These are phyloP conservation scores for Pogonus chalceus DNA, from an alignment of 1,140 invertebrate species.

Conservation along the genomic window DNA sequence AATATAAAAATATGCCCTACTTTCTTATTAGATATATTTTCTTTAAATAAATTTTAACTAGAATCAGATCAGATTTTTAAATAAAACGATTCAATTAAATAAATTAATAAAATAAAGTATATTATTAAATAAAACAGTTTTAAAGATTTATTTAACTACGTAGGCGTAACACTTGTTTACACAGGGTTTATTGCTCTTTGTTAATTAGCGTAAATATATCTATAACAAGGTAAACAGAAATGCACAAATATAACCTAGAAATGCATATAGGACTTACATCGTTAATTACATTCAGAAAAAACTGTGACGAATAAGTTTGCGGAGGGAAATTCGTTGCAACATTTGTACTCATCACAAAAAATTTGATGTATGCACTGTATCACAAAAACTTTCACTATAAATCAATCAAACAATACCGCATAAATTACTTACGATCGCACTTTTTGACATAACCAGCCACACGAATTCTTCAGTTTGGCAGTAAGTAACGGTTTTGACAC, in stretches of 20 bases:
- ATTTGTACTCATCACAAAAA: slow-evolving; percentile 10
- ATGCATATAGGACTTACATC: slow-evolving; percentile 16
- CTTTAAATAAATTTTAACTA: too few relatives aligned
- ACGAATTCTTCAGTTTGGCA: not conserved
- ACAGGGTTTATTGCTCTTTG: not conserved
- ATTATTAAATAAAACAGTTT: too few relatives aligned
- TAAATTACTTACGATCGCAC: not conserved
- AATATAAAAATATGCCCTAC: too few relatives aligned
- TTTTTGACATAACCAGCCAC: not conserved
- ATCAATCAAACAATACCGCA: not conserved
- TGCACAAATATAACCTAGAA: not conserved
- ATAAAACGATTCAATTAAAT: too few relatives aligned
- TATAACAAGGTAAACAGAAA: not conserved
- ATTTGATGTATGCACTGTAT: too few relatives aligned
- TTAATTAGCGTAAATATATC: not conserved
- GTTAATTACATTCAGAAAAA: slow-evolving; percentile 20
- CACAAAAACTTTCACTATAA: not conserved
- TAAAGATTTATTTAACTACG: too few relatives aligned
- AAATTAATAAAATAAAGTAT: too few relatives aligned
- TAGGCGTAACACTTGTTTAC: not conserved
- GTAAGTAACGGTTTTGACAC: not conserved
- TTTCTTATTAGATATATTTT: too few relatives aligned
- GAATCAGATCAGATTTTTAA: too few relatives aligned
- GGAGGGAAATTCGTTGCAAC: slow-evolving; percentile 23
- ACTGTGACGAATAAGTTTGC: slow-evolving; percentile 24